Conservation (phyloP, 92 coral and sea anemone genomes). For the Parazoanthus swiftii region DNA sequence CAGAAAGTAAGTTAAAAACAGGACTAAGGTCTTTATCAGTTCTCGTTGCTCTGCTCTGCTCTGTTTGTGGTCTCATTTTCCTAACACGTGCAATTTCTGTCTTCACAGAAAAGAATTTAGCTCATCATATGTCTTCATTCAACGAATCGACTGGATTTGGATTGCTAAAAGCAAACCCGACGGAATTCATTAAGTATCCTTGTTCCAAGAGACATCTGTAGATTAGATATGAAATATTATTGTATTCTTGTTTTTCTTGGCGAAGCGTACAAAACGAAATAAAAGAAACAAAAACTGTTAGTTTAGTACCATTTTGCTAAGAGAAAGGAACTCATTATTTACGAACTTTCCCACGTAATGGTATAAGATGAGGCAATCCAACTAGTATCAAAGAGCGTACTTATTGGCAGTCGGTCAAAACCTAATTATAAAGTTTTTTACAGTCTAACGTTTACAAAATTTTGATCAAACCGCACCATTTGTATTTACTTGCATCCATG, state of each 20-base stretch:
- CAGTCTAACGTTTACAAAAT: too few relatives aligned
- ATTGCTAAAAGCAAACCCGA: slow-evolving; percentile 86
- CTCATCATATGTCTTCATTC: slow-evolving; percentile 91
- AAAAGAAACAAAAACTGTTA: neutral
- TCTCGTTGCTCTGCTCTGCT: neutral
- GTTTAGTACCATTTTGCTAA: neutral
- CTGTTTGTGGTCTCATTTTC: too few relatives aligned
- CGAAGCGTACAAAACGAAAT: too few relatives aligned
- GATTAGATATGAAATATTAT: neutral
- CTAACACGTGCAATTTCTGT: neutral
- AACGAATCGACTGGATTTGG: slow-evolving; percentile 95
- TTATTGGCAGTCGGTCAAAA: too few relatives aligned
- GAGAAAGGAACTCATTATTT: neutral
- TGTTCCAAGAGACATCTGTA: neutral
- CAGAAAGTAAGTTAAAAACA: slow-evolving; percentile 74
- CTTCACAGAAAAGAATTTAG: slow-evolving; percentile 64
- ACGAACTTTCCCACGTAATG: neutral
- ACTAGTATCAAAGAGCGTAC: too few relatives aligned
- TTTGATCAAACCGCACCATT: too few relatives aligned
- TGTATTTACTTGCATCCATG: neutral
- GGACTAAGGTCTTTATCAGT: neutral
- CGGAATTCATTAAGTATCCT: slow-evolving; percentile 97
- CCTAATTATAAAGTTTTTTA: too few relatives aligned
- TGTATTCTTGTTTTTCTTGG: too few relatives aligned
- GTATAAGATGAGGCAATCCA: neutral